Percentiles rank a stretch among this genome's conserved stretches.
These are phyloP conservation scores for Merluccius polli DNA, from an alignment of 2,797 vertebrate genomes.

Conservation along the genomic window DNA sequence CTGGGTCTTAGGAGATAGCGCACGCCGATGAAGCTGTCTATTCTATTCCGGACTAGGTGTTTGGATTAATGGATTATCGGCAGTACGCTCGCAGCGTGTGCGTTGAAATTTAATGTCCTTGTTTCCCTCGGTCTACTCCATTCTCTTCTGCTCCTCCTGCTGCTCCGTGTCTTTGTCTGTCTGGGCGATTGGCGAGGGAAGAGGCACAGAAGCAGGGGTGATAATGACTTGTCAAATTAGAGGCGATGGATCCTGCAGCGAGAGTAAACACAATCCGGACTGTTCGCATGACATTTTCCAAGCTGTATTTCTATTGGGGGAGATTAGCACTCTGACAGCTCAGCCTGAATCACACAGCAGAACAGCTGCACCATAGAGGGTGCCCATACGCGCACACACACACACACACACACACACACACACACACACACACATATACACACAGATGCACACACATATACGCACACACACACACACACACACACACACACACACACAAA, in stretches of 20 bases:
- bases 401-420: slow-evolving; percentile 3
- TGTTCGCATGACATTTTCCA: slow-evolving; percentile 71
- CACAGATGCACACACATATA: slow-evolving; percentile 14
- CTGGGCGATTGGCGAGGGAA: slow-evolving; percentile 47
- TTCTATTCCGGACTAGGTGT: slow-evolving; percentile 24
- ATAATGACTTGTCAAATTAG: slow-evolving; percentile 77
- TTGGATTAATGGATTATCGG: slow-evolving; percentile 47
- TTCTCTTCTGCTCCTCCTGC: slow-evolving; percentile 18
- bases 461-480: neutral
- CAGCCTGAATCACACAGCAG: slow-evolving; percentile 60
- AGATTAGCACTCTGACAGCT: slow-evolving; percentile 73
- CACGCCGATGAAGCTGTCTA: slow-evolving; percentile 30
- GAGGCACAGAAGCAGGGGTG: slow-evolving; percentile 58
- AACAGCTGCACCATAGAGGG: slow-evolving; percentile 51
- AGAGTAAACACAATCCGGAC: slow-evolving; percentile 69
- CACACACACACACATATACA: neutral
- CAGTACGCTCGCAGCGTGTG: slow-evolving; percentile 22
- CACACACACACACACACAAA: slow-evolving; percentile 24
- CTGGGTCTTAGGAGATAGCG: slow-evolving; percentile 14
- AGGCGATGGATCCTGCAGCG: slow-evolving; percentile 70
- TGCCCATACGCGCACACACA: slow-evolving; percentile 17
- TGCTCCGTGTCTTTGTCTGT: slow-evolving; percentile 45
- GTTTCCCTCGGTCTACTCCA: slow-evolving; percentile 36
- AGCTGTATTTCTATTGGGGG: slow-evolving; percentile 70
- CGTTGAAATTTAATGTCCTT: slow-evolving; percentile 47